phyloP scores from a whole-genome alignment of 2,888 invertebrate genomes.

The Polia nebulosa region DNA sequence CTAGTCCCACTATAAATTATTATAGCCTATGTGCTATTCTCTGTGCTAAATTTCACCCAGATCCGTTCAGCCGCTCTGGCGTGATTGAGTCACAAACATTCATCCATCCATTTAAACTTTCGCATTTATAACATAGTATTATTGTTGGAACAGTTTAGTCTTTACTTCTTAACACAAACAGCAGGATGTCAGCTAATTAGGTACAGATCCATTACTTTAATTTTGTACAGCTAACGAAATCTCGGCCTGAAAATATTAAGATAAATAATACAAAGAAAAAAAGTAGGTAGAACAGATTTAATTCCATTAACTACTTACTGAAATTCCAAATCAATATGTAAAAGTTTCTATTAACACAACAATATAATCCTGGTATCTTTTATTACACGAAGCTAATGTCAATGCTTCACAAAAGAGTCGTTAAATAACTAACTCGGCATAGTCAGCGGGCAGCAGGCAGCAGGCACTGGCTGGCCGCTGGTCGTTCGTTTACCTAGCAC shows the following conservation, averaged over 20 bases:
- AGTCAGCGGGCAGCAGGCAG: constrained; percentile 20
- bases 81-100: too few species aligned
- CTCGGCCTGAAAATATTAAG: background rate
- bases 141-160: too few species aligned
- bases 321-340: constrained; percentile 24
- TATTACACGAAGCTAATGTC: constrained; percentile 32
- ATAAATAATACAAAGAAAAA: background rate
- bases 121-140: too few species aligned
- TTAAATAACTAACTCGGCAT: constrained; percentile 41
- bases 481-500: constrained; percentile 31
- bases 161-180: background rate
- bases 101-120: too few species aligned
- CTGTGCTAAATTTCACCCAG: too few species aligned
- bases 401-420: constrained; percentile 44
- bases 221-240: background rate
- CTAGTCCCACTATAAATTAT: too few species aligned
- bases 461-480: too few species aligned
- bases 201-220: too few species aligned
- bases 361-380: constrained; percentile 38
- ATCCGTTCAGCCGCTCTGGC: too few species aligned
- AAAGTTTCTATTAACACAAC: constrained; percentile 3
- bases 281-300: background rate
- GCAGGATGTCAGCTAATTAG: too few species aligned
- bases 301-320: background rate
- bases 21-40: too few species aligned